A percentile compares a stretch with the other conserved stretches of the same genome.
phyloP scores from a whole-genome alignment of 2,888 invertebrate species.

The Nomada ruficornis region DNA sequence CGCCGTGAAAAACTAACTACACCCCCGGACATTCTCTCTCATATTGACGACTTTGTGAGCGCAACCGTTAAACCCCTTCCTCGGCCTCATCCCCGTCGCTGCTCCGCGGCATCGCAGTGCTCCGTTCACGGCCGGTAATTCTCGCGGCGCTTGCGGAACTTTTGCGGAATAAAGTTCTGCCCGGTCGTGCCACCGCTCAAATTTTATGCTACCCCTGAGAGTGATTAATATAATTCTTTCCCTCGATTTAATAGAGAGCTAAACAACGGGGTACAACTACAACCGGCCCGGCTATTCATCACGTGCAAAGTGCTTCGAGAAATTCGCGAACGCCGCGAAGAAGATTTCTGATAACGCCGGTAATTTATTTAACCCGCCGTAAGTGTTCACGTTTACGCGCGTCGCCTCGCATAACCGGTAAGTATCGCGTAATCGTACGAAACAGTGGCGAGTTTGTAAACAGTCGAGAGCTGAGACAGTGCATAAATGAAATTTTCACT shows the following conservation, averaged over 20 bases:
- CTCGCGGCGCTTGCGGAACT: conserved; percentile 40
- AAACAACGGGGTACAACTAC: conserved; percentile 23
- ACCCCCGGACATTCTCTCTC: conserved; percentile 29
- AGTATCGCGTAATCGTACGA: conserved; percentile 4
- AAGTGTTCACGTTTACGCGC: background rate
- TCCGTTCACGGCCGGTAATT: conserved; percentile 41
- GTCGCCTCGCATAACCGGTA: background rate
- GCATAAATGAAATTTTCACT: conserved; percentile 25
- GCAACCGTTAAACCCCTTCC: background rate
- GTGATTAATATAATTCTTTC: conserved; percentile 48
- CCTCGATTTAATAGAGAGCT: conserved; percentile 29
- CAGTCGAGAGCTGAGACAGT: background rate
- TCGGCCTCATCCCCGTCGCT: background rate
- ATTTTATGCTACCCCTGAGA: conserved; percentile 40
- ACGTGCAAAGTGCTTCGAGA: conserved; percentile 17
- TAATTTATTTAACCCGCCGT: background rate
- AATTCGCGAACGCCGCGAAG: conserved; percentile 21
- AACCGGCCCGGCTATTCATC: conserved; percentile 34
- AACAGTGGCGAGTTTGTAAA: background rate
- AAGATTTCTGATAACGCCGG: conserved; percentile 21
- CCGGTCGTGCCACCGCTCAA: background rate
- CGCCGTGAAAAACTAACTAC: conserved; percentile 62
- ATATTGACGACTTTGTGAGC: conserved; percentile 53
- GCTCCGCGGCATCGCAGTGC: background rate
- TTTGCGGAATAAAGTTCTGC: conserved; percentile 34